Percentiles rank a stretch among this genome's conserved stretches.
Evolutionary conservation across 1,140 invertebrate species (phyloP).

Genomic region (Heliothis subflexa): DNA sequence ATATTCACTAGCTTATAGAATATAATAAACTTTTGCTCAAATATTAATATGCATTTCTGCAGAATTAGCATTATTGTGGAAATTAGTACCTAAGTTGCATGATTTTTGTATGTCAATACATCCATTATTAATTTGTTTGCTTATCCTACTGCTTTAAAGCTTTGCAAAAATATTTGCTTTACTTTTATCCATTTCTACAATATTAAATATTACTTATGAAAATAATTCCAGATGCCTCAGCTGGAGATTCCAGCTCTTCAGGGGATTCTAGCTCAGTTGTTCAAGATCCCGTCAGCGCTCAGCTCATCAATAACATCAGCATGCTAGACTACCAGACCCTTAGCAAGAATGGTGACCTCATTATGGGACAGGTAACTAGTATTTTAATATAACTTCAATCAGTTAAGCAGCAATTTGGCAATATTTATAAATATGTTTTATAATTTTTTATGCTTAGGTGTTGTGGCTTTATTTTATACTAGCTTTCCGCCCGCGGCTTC

Average conservation of each 20-base stretch:
- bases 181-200: no score
- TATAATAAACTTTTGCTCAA: no score
- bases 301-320: constrained; percentile 85
- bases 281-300: constrained; percentile 84
- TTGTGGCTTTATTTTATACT: no score
- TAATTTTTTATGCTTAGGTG: not conserved
- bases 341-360: constrained; percentile 81
- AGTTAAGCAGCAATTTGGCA: not conserved
- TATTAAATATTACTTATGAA: not conserved
- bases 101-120: no score
- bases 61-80: no score
- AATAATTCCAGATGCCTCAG: constrained; percentile 68
- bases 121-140: no score
- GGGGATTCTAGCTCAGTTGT: constrained; percentile 81
- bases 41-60: no score
- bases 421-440: not conserved
- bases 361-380: constrained; percentile 71
- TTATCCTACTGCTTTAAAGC: no score
- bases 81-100: no score
- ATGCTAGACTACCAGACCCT: constrained; percentile 85
- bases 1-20: no score
- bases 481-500: no score
- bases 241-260: constrained; percentile 82
- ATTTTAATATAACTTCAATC: not conserved
- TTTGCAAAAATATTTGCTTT: no score